Base-by-base conservation (phyloP, 2,113 vertebrate species). In the Chaenogobius annularis region DNA sequence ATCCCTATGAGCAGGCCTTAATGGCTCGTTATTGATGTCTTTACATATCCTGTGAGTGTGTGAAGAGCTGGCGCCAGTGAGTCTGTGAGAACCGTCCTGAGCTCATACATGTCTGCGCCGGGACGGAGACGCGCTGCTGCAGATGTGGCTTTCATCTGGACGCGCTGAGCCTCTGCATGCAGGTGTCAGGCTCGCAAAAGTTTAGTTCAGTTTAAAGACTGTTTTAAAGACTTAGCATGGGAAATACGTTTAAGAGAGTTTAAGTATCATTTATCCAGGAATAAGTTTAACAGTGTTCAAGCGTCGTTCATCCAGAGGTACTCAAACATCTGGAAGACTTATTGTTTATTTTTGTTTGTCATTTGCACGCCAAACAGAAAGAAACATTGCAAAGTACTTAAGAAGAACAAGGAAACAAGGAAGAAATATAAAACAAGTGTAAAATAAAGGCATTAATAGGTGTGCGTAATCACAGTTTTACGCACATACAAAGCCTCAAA, bases 1-100 rank as follows among this genome's bases (percentile, higher is more conserved):
- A 92, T 89, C 86, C 80, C 79, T 70, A 88, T 92, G 92, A 94
- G 94, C 91, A 88, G 85, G 61, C 80, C 72, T 91, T 93, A 94
- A 94, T 93, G 87, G 89, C 83, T 92, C 91, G 83, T 93, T 93
- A 92, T 84, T 92, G 89, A 92, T 90, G 90, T 90, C 86, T 92
- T 91, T 86, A 92, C 89, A 91, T 90, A 90, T 93, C 90, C 92
- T 91, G 88, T 89, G 89, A 92, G 83, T 88, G 91, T 92, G 92
- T 88, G 92, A 91, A 90, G 81, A 83, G 80, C 87, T 90, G 93
- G 93, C 93, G 92, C 92, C 93, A 19, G 69, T 37, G 80, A 86
- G 93, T 93, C 93, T 93, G 88, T 80, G 88, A 88, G 88, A 91
- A 89, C 47, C 70, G 71, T 47, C 59, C 74, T 76, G 68, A 81